These are phyloP conservation scores for Melinaea menophilus DNA, from an alignment of 2,888 invertebrate genomes.

Conservation along the genomic window DNA sequence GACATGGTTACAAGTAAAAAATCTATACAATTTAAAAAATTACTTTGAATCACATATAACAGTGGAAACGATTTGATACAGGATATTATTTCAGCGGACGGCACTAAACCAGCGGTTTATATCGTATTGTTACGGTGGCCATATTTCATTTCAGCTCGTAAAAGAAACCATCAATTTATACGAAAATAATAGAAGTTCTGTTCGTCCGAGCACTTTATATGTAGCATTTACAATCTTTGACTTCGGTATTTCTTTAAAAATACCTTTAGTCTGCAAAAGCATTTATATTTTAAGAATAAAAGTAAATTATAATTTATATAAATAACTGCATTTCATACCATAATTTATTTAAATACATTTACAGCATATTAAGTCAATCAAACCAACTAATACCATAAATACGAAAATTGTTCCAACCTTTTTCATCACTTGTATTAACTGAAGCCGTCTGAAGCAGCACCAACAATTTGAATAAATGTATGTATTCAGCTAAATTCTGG, in stretches of 20 bases:
- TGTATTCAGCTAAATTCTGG: too few relatives aligned
- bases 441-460: too few relatives aligned
- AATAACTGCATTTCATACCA: too few relatives aligned
- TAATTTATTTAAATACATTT: too few relatives aligned
- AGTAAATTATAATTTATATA: too few relatives aligned
- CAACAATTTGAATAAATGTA: too few relatives aligned
- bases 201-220: slow-evolving; percentile 33
- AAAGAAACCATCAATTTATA: slow-evolving; percentile 45
- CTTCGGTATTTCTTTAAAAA: slow-evolving; percentile 13
- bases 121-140: slow-evolving; percentile 35
- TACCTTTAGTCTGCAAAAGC: not conserved
- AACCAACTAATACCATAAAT: too few relatives aligned
- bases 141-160: slow-evolving; percentile 38
- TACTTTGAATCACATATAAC: slow-evolving; percentile 5
- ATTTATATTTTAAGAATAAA: too few relatives aligned
- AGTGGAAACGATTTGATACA: slow-evolving; percentile 28
- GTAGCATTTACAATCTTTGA: slow-evolving; percentile 14
- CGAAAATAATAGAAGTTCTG: slow-evolving; percentile 44
- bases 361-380: too few relatives aligned
- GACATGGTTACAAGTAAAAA: slow-evolving; percentile 2
- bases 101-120: slow-evolving; percentile 44
- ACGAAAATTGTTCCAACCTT: too few relatives aligned
- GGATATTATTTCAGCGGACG: slow-evolving; percentile 40
- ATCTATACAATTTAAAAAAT: not conserved
- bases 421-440: too few relatives aligned